These are phyloP conservation scores for Leucophenga varia DNA, from an alignment of 1,140 invertebrate species.

Conservation along the genomic window DNA sequence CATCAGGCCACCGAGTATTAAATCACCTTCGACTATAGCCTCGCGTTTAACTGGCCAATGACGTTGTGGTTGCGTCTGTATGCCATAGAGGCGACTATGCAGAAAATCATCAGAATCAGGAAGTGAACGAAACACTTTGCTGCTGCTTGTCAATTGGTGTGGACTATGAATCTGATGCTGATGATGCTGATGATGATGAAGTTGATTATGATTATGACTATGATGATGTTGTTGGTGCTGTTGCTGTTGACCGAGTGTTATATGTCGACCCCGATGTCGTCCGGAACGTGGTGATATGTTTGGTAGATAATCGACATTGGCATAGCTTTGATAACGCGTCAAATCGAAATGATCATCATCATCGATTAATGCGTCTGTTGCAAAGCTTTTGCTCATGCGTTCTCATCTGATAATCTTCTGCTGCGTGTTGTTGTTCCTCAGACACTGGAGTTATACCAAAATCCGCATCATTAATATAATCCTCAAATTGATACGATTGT, in stretches of 20 bases:
- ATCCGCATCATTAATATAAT: constrained; percentile 29
- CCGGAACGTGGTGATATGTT: constrained; percentile 35
- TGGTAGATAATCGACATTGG: constrained; percentile 26
- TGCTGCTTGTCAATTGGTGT: too few relatives aligned
- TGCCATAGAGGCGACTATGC: constrained; percentile 28
- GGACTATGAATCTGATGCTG: too few relatives aligned
- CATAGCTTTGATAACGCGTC: constrained; percentile 37
- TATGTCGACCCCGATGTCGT: constrained; percentile 41
- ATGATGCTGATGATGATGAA: too few relatives aligned
- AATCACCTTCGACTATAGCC: constrained; percentile 80
- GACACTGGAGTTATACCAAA: constrained; percentile 1
- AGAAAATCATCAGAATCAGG: constrained; percentile 40
- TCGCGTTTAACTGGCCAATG: constrained; percentile 85
- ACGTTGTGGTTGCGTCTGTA: constrained; percentile 30
- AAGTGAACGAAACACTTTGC: constrained; percentile 42
- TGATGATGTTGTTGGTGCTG: constrained; percentile 2
- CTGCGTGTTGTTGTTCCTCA: not conserved
- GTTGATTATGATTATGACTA: too few relatives aligned
- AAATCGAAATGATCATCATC: constrained; percentile 25
- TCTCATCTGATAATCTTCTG: not conserved
- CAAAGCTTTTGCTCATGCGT: not conserved
- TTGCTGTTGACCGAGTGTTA: constrained; percentile 15
- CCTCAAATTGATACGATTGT: too few relatives aligned
- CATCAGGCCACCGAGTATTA: constrained; percentile 87
- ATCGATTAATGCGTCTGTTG: not conserved